Base-by-base conservation (phyloP, 1,140 invertebrate species). In the Procambarus virginalis region DNA sequence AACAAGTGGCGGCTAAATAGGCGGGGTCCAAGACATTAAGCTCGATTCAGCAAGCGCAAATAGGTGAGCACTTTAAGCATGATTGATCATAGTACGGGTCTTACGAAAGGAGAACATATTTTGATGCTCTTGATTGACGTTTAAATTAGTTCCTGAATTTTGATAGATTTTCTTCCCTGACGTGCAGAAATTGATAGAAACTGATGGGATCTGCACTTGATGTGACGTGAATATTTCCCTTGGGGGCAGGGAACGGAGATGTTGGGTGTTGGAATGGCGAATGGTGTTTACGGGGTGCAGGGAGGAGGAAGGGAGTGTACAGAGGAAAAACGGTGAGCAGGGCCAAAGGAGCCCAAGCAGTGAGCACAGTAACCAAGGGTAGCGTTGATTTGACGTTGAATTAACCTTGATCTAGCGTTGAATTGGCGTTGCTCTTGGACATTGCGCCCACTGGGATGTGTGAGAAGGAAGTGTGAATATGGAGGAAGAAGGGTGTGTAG, bases 71-170 rank as follows among this genome's bases (percentile, higher is more conserved):
- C 34, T 34, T 34, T 34, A 34, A 34, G 34, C 34, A 34, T 34
- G 34, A 34, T 34, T 34, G 34, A 34, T 34, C 34, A 34, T 34
- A 34, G 34, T 34, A 34, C 68, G 20, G 20, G 17, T 64, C 60
- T 64, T 17, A 73, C 5, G 22, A 73, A 6, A 73, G 68, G 68
- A 73, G 68, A 73, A 73, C 60, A 73, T 73, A 73, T 34, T 73
- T 73, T 73, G 68, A 34, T 73, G 20, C n/a, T 73, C 68, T 9
- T 73, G 68, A 73, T 73, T 73, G 68, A 34, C 68, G 68, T 22
- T 73, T 73, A 73, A 73, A 73, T 73, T 73, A 73, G 68, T 73
- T 73, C 22, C n/a, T 20, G 68, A 73, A 34, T 73, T 73, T 73
- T 73, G 68, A 73, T 34, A 73, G 68, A 73, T 34, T 73, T 73